Evolutionary conservation across 2,113 vertebrate genomes (phyloP), one percentile per base, ranked within the genome.

Genomic region (Falcunculus frontatus): DNA sequence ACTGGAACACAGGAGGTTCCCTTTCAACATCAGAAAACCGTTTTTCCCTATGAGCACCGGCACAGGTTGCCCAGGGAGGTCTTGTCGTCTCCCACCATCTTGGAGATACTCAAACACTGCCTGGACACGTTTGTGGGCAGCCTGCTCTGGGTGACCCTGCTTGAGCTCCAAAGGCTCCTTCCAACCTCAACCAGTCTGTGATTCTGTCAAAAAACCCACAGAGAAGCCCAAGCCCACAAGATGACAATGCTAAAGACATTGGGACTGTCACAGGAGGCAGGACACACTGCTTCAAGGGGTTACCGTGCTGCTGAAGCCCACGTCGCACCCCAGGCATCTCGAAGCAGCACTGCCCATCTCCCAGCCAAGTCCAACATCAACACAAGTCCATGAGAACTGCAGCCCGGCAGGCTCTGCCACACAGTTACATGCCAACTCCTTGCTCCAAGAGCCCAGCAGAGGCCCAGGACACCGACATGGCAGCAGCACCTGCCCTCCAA

Each of bases 281-380:
- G 6, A 3, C 32, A 15, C 17, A 16, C 7, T 21, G 17, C 37
- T 64, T 35, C 44, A 53, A 18, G 39, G 23, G 7, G 16, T 39
- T 11, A 42, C 25, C 4, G 2, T 1, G 7, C 42, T 49, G 17
- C 39, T 72, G 50, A 35, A 57, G 35, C 29, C 52, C 39, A 9
- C 0, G 0, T 4, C 5, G 1, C 44, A 20, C 17, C 32, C 16
- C 1, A 1, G 32, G 47, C n/a, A 70, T 39, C 77, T 47, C 1
- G 0, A 18, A 16, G 42, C 42, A 63, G 52, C n/a, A 14, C 30
- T 53, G 27, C 35, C 47, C 68, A 53, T n/a, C 39, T 37, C 67
- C 20, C 0, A 0, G 60, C 10, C 9, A 3, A 52, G n/a, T 42
- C 53, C 49, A 78, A 39, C 49, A 84, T 23, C 27, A 57, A 67